Percentiles rank a stretch among this genome's conserved stretches.
Conservation (phyloP, 1,140 invertebrate species). For the Phocides pigmalion region DNA sequence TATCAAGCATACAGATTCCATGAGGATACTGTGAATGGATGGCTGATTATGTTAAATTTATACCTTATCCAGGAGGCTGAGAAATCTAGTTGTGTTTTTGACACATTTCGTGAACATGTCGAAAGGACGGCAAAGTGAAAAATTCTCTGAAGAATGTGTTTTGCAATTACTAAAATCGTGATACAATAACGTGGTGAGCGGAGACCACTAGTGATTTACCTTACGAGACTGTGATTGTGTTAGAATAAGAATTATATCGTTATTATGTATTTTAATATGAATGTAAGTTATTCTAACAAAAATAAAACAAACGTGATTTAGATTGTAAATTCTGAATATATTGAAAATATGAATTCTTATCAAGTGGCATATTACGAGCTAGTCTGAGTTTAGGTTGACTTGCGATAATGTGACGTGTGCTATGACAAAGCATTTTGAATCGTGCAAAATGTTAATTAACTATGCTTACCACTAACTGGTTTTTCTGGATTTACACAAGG, state of each 20-base stretch:
- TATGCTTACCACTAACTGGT: background rate
- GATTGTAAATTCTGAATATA: conserved; percentile 29
- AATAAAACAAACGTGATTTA: conserved; percentile 41
- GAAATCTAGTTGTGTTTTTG: conserved; percentile 49
- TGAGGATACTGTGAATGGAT: conserved; percentile 67
- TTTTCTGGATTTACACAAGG: background rate
- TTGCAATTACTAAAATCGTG: background rate
- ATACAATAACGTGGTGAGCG: conserved; percentile 27
- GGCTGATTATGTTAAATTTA: background rate
- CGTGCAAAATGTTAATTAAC: conserved; percentile 2
- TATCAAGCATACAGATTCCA: conserved; percentile 72
- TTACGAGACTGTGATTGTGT: conserved; percentile 72
- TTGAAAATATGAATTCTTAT: conserved; percentile 29
- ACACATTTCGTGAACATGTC: background rate
- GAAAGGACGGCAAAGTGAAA: no score
- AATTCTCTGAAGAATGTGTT: no score
- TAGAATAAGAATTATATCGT: conserved; percentile 45
- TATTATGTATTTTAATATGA: conserved; percentile 42
- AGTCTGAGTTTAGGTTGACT: conserved; percentile 23
- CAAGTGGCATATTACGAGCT: conserved; percentile 32
- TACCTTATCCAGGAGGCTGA: conserved; percentile 45
- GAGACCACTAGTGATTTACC: conserved; percentile 54
- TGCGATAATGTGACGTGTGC: conserved; percentile 9
- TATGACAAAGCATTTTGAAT: conserved; percentile 43
- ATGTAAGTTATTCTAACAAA: conserved; percentile 29